phyloP scores from a whole-genome alignment of 2,888 invertebrate genomes.

The Deilephila elpenor region DNA sequence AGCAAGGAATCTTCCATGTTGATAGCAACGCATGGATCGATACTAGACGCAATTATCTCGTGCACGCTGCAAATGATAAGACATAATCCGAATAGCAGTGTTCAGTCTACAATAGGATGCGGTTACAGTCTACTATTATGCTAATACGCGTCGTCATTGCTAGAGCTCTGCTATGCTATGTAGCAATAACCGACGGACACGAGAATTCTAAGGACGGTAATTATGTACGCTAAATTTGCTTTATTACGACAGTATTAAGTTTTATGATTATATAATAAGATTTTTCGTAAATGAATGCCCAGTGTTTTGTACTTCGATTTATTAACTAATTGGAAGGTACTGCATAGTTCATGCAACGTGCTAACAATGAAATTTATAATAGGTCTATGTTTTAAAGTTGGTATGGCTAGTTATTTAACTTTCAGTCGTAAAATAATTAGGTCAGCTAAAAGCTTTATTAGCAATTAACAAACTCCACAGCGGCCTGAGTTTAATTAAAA shows the following conservation, averaged over 20 bases:
- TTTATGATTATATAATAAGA: not conserved
- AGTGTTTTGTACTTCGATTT: not conserved
- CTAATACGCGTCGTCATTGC: constrained; percentile 11
- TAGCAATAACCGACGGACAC: not conserved
- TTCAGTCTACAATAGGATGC: constrained; percentile 1
- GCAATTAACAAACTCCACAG: too few species aligned
- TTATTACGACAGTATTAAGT: not conserved
- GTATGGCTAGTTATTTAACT: too few species aligned
- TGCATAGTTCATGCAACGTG: too few species aligned
- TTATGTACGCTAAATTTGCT: not conserved
- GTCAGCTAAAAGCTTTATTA: too few species aligned
- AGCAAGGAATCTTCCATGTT: not conserved
- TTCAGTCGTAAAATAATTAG: too few species aligned
- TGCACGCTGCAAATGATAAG: constrained; percentile 9
- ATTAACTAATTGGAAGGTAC: not conserved
- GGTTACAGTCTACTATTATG: constrained; percentile 4
- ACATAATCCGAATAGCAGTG: constrained; percentile 14
- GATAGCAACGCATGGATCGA: not conserved
- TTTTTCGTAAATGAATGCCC: too few species aligned
- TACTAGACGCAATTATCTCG: not conserved
- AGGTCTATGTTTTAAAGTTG: too few species aligned
- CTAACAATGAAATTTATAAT: too few species aligned
- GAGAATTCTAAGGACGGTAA: not conserved
- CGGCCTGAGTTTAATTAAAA: too few species aligned
- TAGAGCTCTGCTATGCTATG: not conserved